These are phyloP conservation scores for Cataglyphis altisquamis DNA, from an alignment of 2,888 invertebrate genomes.

Conservation along the genomic window DNA sequence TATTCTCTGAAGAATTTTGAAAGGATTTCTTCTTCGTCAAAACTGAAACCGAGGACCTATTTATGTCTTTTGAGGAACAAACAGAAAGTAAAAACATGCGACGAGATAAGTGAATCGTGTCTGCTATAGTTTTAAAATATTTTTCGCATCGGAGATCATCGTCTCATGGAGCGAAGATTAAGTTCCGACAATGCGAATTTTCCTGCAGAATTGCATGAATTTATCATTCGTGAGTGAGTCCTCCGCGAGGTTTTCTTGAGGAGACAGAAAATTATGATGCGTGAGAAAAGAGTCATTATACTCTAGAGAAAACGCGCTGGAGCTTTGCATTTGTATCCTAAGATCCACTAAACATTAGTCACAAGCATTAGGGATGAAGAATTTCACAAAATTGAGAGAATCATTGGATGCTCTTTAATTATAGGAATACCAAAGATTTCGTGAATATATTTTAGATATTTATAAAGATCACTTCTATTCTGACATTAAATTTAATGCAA, in stretches of 20 bases:
- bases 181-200: slow-evolving; percentile 15
- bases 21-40: slow-evolving; percentile 19
- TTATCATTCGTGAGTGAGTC: neutral
- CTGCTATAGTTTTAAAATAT: neutral
- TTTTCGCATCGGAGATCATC: neutral
- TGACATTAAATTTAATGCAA: neutral
- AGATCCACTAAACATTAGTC: neutral
- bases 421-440: neutral
- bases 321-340: neutral
- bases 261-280: neutral
- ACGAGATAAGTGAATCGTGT: slow-evolving; percentile 3
- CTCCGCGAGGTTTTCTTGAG: neutral
- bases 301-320: neutral
- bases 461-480: neutral
- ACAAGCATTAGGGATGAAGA: neutral
- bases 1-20: slow-evolving; percentile 29
- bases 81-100: slow-evolving; percentile 15
- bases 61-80: slow-evolving; percentile 14
- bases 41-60: slow-evolving; percentile 24
- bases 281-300: neutral
- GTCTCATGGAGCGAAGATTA: neutral
- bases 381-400: neutral
- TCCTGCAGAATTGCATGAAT: neutral
- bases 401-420: neutral
- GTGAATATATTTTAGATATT: neutral